Percentiles rank a stretch among this genome's conserved stretches.
Conservation (phyloP, 2,113 vertebrate species). For the Limnothrissa miodon region DNA sequence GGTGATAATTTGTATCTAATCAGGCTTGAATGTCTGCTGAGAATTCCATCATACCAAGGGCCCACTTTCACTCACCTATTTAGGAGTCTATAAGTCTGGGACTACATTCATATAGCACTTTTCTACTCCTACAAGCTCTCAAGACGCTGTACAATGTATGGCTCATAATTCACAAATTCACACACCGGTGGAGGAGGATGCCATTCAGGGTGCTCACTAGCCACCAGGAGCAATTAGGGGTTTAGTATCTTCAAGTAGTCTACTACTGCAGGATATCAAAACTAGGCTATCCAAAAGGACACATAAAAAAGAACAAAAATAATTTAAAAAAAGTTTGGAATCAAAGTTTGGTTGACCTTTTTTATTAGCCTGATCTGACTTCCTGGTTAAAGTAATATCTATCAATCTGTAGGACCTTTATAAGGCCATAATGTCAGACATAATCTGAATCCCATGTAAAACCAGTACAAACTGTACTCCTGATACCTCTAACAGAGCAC, state of each 20-base stretch:
- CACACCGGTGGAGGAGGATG: too few relatives aligned
- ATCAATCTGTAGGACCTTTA: constrained; percentile 4
- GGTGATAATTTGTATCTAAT: constrained; percentile 12
- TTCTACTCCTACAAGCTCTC: too few relatives aligned
- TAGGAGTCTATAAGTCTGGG: neutral
- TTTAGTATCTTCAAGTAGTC: too few relatives aligned
- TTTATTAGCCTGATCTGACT: constrained; percentile 3
- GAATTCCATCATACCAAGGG: neutral
- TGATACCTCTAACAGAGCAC: neutral
- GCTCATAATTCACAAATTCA: too few relatives aligned
- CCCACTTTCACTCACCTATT: neutral
- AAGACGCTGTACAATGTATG: too few relatives aligned
- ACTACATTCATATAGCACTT: too few relatives aligned
- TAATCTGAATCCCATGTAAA: neutral
- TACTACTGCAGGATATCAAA: too few relatives aligned
- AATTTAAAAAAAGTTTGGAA: neutral
- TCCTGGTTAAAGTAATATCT: neutral
- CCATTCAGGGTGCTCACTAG: too few relatives aligned
- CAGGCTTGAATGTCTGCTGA: constrained; percentile 2
- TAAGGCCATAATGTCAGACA: neutral
- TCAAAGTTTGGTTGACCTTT: neutral
- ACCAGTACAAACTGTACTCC: neutral
- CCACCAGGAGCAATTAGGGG: too few relatives aligned
- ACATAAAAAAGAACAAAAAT: neutral
- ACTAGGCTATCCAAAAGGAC: neutral